Conservation (phyloP, 2,888 invertebrate genomes). For the Eurois occulta region DNA sequence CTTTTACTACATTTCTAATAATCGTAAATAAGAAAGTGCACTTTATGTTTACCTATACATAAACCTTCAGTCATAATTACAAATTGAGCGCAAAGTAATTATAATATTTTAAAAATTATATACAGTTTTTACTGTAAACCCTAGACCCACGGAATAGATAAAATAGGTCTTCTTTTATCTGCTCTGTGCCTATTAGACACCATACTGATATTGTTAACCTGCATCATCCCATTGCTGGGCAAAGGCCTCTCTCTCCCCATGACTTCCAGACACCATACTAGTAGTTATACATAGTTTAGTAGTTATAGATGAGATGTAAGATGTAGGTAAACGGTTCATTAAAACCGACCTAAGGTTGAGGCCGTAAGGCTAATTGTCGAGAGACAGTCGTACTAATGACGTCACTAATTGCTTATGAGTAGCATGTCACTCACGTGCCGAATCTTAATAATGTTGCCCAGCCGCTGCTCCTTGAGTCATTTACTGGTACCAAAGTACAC, state of each 20-base stretch:
- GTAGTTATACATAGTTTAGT: too few species aligned
- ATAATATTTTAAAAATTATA: not conserved
- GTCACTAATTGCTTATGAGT: conserved; percentile 30
- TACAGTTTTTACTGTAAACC: not conserved
- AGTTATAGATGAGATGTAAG: too few species aligned
- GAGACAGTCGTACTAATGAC: conserved; percentile 28
- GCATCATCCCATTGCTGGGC: too few species aligned
- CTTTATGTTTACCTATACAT: not conserved
- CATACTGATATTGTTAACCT: too few species aligned
- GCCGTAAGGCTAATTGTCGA: conserved; percentile 27
- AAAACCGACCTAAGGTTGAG: conserved; percentile 36
- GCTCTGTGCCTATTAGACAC: not conserved
- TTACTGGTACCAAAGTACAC: conserved; percentile 18
- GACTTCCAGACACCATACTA: too few species aligned
- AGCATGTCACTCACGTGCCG: conserved; percentile 18
- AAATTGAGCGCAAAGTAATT: not conserved
- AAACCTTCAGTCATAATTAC: not conserved
- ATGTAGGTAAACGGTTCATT: conserved; percentile 15
- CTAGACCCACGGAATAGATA: not conserved
- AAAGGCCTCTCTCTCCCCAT: too few species aligned
- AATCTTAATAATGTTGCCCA: conserved; percentile 19
- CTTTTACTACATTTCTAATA: conserved; percentile 7
- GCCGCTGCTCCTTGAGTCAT: conserved; percentile 16
- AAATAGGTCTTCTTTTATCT: not conserved
- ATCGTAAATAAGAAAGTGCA: not conserved